Evolutionary conservation across 1,140 invertebrate genomes (phyloP).

Genomic region (Eubasilissa regina): DNA sequence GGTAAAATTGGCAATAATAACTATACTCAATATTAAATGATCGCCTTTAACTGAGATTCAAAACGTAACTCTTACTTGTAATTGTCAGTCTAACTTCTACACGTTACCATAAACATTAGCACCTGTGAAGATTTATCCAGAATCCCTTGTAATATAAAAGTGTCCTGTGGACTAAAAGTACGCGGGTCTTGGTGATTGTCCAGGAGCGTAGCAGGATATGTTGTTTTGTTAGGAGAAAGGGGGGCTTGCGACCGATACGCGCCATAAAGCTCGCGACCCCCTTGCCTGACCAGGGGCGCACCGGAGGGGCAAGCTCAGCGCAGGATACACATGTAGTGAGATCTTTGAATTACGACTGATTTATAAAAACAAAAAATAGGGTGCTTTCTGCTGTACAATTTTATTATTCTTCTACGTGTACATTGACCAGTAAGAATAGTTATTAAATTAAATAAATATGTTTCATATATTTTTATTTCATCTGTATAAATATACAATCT

Average conservation of each 20-base stretch:
- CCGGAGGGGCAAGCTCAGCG: background rate
- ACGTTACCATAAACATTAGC: too few species aligned
- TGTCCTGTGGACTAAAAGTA: too few species aligned
- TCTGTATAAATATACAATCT: too few species aligned
- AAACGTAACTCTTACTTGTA: too few species aligned
- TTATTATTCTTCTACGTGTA: conserved; percentile 38
- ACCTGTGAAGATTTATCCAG: too few species aligned
- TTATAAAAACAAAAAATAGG: conserved; percentile 45
- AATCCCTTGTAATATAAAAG: too few species aligned
- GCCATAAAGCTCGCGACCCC: conserved; percentile 52
- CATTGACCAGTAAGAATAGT: background rate
- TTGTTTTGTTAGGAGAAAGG: conserved; percentile 26
- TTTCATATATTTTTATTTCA: background rate
- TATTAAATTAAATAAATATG: background rate
- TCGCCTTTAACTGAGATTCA: too few species aligned
- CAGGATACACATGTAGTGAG: conserved; percentile 55
- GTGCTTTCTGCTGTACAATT: conserved; percentile 4
- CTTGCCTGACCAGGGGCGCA: conserved; percentile 27
- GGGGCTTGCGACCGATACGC: conserved; percentile 51
- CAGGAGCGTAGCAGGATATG: conserved; percentile 32
- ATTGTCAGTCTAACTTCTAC: too few species aligned
- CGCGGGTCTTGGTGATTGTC: conserved; percentile 18
- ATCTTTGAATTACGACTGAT: conserved; percentile 59
- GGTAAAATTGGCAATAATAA: too few species aligned
- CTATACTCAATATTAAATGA: too few species aligned